Evolutionary conservation across 2,888 invertebrate species (phyloP).

Genomic region (Xestia rhomboidea): DNA sequence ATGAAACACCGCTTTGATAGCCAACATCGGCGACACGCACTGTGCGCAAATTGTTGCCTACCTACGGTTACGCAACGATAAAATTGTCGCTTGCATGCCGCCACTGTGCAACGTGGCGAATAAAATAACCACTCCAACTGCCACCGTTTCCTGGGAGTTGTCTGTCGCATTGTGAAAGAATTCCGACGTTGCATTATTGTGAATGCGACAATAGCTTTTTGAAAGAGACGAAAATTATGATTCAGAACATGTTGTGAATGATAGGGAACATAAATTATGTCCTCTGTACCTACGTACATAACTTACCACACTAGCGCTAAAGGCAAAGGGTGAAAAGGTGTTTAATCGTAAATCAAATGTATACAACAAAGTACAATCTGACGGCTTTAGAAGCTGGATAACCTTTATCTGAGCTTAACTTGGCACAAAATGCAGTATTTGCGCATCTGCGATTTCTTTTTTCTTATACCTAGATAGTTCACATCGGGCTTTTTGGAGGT

Average conservation of each 20-base stretch:
- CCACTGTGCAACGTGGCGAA: slow-evolving; percentile 70
- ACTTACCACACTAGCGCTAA: slow-evolving; percentile 17
- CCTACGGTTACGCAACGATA: slow-evolving; percentile 83
- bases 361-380: slow-evolving; percentile 36
- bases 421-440: slow-evolving; percentile 10
- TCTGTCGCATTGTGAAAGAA: slow-evolving; percentile 73
- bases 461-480: neutral
- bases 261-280: slow-evolving; percentile 21
- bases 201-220: slow-evolving; percentile 63
- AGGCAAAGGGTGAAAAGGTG: slow-evolving; percentile 47
- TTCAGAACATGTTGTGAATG: slow-evolving; percentile 23
- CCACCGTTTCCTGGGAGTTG: slow-evolving; percentile 75
- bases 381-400: slow-evolving; percentile 39
- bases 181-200: slow-evolving; percentile 69
- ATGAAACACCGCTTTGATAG: slow-evolving; percentile 72
- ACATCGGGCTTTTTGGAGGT: neutral
- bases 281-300: slow-evolving; percentile 2
- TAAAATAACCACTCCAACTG: slow-evolving; percentile 68
- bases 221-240: slow-evolving; percentile 50
- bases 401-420: slow-evolving; percentile 28
- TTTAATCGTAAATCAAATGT: slow-evolving; percentile 47
- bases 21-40: slow-evolving; percentile 84
- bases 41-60: slow-evolving; percentile 84
- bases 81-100: slow-evolving; percentile 83
- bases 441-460: slow-evolving; percentile 19